Percentiles rank a stretch among this genome's conserved stretches.
These are phyloP conservation scores for Serripes groenlandicus DNA, from an alignment of 2,888 invertebrate genomes.

Conservation along the genomic window DNA sequence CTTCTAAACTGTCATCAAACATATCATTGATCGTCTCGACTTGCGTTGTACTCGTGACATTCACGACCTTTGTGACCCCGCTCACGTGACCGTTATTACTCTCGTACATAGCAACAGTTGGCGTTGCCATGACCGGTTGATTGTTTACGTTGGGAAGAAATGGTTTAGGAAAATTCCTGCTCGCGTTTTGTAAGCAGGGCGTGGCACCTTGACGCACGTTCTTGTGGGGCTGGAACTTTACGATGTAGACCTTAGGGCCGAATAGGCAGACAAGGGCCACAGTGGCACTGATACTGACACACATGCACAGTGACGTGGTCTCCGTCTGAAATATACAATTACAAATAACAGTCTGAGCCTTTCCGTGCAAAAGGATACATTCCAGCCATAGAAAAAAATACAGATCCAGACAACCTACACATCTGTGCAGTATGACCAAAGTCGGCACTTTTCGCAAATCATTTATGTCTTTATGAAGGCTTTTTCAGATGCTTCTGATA, in stretches of 20 bases:
- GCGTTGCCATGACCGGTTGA: slow-evolving; percentile 46
- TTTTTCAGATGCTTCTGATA: too few species aligned
- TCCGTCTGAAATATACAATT: slow-evolving; percentile 89
- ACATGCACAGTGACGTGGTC: slow-evolving; percentile 91
- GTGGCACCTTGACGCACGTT: slow-evolving; percentile 89
- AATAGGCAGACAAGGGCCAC: slow-evolving; percentile 91
- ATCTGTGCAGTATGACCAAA: too few species aligned
- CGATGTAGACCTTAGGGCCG: slow-evolving; percentile 91
- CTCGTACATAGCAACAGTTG: slow-evolving; percentile 58
- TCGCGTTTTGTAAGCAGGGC: slow-evolving; percentile 74
- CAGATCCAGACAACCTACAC: too few species aligned
- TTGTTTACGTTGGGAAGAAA: slow-evolving; percentile 57
- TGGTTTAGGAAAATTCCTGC: slow-evolving; percentile 65
- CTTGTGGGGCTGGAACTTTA: slow-evolving; percentile 91
- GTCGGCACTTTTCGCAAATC: too few species aligned
- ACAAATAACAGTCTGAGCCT: not conserved
- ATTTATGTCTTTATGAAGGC: too few species aligned
- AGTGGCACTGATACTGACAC: slow-evolving; percentile 90
- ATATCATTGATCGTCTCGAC: slow-evolving; percentile 71
- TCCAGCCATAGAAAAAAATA: too few species aligned
- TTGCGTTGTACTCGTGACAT: slow-evolving; percentile 61
- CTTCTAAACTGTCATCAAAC: slow-evolving; percentile 77
- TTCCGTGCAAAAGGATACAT: not conserved
- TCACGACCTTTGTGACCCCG: slow-evolving; percentile 44
- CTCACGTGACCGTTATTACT: slow-evolving; percentile 68